Evolutionary conservation across 1,140 invertebrate genomes (phyloP).

Genomic region (Leptonema lineaticorne): DNA sequence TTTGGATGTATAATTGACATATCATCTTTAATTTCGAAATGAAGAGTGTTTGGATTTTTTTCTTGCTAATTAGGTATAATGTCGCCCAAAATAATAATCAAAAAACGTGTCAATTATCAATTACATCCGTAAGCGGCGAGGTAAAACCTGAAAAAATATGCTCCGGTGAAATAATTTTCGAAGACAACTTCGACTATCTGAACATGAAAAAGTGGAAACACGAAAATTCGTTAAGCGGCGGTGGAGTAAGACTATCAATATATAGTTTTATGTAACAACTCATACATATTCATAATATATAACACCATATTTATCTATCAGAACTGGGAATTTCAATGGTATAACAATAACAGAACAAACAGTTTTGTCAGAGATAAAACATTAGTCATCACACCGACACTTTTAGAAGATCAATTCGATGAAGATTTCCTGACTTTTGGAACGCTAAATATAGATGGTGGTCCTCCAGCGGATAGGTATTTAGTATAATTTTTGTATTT

Average conservation of each 20-base stretch:
- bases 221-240: slow-evolving; percentile 65
- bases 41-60: neutral
- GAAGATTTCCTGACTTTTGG: slow-evolving; percentile 58
- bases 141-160: slow-evolving; percentile 51
- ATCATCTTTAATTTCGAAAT: neutral
- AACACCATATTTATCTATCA: slow-evolving; percentile 41
- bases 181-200: slow-evolving; percentile 64
- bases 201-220: slow-evolving; percentile 66
- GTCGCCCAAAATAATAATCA: neutral
- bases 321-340: slow-evolving; percentile 75
- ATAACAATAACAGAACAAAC: slow-evolving; percentile 66
- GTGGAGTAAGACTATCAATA: slow-evolving; percentile 58
- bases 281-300: neutral
- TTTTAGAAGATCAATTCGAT: slow-evolving; percentile 61
- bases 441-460: slow-evolving; percentile 61
- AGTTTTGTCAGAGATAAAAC: slow-evolving; percentile 60
- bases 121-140: slow-evolving; percentile 45
- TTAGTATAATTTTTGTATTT: neutral
- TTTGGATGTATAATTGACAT: no score
- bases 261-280: neutral
- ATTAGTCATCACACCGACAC: slow-evolving; percentile 62
- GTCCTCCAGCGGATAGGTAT: slow-evolving; percentile 57
- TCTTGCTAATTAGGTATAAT: neutral
- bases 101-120: neutral
- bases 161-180: slow-evolving; percentile 61